Percentiles rank a stretch among this genome's conserved stretches.
These are phyloP conservation scores for Drosophila gaucha DNA, from an alignment of 2,888 invertebrate genomes.

Conservation along the genomic window DNA sequence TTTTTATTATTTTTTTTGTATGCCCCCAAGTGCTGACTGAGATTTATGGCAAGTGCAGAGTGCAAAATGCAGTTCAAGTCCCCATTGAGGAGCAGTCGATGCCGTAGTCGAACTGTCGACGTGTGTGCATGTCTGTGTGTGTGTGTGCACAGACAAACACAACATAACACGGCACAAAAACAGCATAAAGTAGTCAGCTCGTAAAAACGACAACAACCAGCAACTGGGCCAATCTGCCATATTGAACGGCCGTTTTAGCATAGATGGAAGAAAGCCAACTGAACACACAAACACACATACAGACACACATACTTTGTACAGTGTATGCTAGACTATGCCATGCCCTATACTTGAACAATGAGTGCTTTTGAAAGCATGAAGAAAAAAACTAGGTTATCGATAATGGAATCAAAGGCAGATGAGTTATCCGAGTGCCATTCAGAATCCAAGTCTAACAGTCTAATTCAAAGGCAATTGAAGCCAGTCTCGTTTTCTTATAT, in stretches of 20 bases:
- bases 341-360: slow-evolving; percentile 22
- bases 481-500: background rate
- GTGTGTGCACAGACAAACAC: slow-evolving; percentile 51
- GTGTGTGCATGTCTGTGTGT: slow-evolving; percentile 19
- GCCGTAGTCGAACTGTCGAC: slow-evolving; percentile 45
- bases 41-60: slow-evolving; percentile 53
- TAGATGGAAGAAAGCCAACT: slow-evolving; percentile 32
- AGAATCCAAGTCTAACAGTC: background rate
- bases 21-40: slow-evolving; percentile 49
- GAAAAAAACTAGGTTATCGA: slow-evolving; percentile 6
- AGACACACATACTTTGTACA: no score
- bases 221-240: slow-evolving; percentile 47
- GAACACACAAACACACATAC: background rate
- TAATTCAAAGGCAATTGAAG: background rate
- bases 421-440: slow-evolving; percentile 2
- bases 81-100: slow-evolving; percentile 26
- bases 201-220: slow-evolving; percentile 58
- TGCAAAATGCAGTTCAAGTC: slow-evolving; percentile 40
- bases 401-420: slow-evolving; percentile 3
- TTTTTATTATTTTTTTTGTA: background rate
- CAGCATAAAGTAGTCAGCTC: slow-evolving; percentile 50
- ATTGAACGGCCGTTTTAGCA: slow-evolving; percentile 38
- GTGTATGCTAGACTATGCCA: slow-evolving; percentile 6
- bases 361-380: background rate
- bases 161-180: slow-evolving; percentile 29